These are phyloP conservation scores for Papilio machaon DNA, from an alignment of 1,140 invertebrate genomes.

Conservation along the genomic window DNA sequence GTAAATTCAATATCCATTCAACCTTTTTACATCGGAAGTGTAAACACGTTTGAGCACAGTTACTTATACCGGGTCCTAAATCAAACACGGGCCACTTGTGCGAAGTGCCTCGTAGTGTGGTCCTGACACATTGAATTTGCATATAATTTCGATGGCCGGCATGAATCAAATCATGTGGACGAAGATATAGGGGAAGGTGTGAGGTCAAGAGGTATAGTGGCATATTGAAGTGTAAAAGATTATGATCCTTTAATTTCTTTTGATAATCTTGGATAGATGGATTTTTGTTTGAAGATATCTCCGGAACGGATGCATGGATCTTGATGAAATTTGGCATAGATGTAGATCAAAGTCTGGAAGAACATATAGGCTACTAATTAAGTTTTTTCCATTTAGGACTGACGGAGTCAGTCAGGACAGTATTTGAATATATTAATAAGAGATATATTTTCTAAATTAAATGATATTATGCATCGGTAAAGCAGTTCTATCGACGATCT, in stretches of 20 bases:
- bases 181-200: constrained; percentile 45
- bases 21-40: constrained; percentile 12
- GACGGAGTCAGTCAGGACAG: too few relatives aligned
- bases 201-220: constrained; percentile 39
- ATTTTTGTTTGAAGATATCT: too few relatives aligned
- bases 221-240: constrained; percentile 17
- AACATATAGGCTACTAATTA: too few relatives aligned
- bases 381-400: too few relatives aligned
- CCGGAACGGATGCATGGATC: too few relatives aligned
- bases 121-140: constrained; percentile 51
- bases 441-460: background rate
- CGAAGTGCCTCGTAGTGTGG: constrained; percentile 33
- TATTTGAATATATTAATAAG: background rate
- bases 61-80: constrained; percentile 25
- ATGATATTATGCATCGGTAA: background rate
- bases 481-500: too few relatives aligned
- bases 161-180: constrained; percentile 36
- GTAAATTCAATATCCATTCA: background rate
- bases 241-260: background rate
- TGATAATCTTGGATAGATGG: background rate
- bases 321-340: too few relatives aligned
- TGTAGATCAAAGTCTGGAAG: too few relatives aligned
- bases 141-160: constrained; percentile 51
- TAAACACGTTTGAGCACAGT: constrained; percentile 26
- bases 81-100: constrained; percentile 33